Evolutionary conservation across 2,888 invertebrate genomes (phyloP), one percentile per base, ranked within the genome.

Genomic region (Dynastes tityus): DNA sequence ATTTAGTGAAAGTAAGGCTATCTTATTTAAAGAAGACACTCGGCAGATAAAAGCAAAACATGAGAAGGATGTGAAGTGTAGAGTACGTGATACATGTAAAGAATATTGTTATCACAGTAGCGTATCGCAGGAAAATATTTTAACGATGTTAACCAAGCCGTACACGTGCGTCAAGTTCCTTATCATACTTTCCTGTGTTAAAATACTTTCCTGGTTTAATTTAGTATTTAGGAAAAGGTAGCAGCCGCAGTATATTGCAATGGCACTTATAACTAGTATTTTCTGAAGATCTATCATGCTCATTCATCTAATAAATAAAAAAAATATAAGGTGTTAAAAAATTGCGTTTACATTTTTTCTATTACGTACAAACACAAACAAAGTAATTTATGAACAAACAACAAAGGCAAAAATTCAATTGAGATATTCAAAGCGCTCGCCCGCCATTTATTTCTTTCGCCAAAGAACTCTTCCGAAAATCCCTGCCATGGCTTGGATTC

Each of bases 11-110:
- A 37, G 73, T 45, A 45, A 27, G 58, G 40, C 45, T 73, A 40
- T 73, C 73, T 73, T 73, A 45, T 73, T 73, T 73, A 58, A 73
- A 40, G 73, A 73, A 73, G 40, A 37, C 73, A 27, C 13, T 22
- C 29, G 16, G 16, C 9, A 73, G 73, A 73, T 73, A 61, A 73
- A 73, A 61, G 58, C 27, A 45, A 73, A 73, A 61, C 73, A 58
- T 37, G 61, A 61, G 53, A 73, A 51, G 68, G 16, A 71, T 71
- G 61, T 58, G 13, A 27, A 58, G 40, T 22, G 27, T 11, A 45
- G 11, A 9, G 29, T 29, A n/a, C n/a, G 16, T 55, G 6, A 37
- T 55, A 71, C 53, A 16, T 16, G 53, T 53, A 71, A 71, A 55
- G 55, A 53, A 71, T 53, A 71, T 55, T 71, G 16, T 71, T 71